Evolutionary conservation across 2,113 vertebrate genomes (phyloP).

Genomic region (Xenotilapia leptura): DNA sequence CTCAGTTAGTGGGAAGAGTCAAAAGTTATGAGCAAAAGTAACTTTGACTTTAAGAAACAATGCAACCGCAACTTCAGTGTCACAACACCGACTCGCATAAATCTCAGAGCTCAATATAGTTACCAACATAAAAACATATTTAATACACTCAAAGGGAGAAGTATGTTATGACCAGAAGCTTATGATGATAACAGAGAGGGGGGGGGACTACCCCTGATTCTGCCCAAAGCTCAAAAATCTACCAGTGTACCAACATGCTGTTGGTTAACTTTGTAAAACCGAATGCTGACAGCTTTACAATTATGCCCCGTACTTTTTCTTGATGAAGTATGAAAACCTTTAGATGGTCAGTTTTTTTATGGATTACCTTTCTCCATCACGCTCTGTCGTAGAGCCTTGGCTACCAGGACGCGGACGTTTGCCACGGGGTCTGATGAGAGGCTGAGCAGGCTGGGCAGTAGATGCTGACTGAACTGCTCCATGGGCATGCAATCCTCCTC

Average conservation of each 20-base stretch:
- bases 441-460: conserved; percentile 83
- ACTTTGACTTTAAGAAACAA: not conserved
- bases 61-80: not conserved
- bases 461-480: conserved; percentile 80
- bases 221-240: not conserved
- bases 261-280: not conserved
- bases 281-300: not conserved
- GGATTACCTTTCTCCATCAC: conserved; percentile 81
- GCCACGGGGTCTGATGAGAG: conserved; percentile 83
- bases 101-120: not conserved
- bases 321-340: not conserved
- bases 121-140: not conserved
- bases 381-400: conserved; percentile 81
- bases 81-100: not conserved
- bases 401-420: conserved; percentile 81
- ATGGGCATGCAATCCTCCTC: conserved; percentile 81
- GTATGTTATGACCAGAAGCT: not conserved
- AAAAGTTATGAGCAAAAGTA: not conserved
- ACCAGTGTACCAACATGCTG: not conserved
- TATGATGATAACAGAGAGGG: not conserved
- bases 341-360: not conserved
- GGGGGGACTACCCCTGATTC: not conserved
- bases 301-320: not conserved
- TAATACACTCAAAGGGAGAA: not conserved
- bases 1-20: not conserved